phyloP scores from a whole-genome alignment of 2,113 vertebrate species.

The Bostrychus sinensis region DNA sequence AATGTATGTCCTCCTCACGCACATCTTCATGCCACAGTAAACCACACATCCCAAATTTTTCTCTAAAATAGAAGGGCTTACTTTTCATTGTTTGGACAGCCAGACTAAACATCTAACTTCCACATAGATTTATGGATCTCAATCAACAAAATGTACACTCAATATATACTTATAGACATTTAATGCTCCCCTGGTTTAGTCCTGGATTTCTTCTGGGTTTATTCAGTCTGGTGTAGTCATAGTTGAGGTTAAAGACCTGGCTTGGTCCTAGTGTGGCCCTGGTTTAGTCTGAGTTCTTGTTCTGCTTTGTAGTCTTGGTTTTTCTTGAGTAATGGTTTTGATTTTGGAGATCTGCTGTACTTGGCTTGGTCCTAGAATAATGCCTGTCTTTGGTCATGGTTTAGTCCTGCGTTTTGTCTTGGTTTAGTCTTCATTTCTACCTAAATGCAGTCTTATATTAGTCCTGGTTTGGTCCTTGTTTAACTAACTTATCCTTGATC shows the following conservation, averaged over 20 bases:
- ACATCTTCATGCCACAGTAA: constrained; percentile 26
- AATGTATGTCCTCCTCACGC: constrained; percentile 4
- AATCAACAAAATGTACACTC: constrained; percentile 15
- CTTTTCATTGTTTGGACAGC: constrained; percentile 52
- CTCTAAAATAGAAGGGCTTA: constrained; percentile 38
- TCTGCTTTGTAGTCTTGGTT: too few relatives aligned
- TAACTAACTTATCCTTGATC: too few relatives aligned
- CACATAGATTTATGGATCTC: constrained; percentile 20
- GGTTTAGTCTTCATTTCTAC: too few relatives aligned
- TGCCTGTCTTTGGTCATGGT: too few relatives aligned
- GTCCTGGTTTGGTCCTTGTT: too few relatives aligned
- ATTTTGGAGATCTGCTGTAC: too few relatives aligned
- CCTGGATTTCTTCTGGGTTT: background rate
- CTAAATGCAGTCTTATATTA: too few relatives aligned
- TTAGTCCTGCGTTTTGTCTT: too few relatives aligned
- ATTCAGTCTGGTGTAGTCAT: background rate
- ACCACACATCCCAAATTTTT: constrained; percentile 6
- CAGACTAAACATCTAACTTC: constrained; percentile 26
- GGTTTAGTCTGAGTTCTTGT: too few relatives aligned
- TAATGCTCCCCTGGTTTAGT: background rate
- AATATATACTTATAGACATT: background rate
- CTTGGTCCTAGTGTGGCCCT: too few relatives aligned
- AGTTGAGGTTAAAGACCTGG: background rate
- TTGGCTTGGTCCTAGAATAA: too few relatives aligned
- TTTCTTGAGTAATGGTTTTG: too few relatives aligned